phyloP scores from a whole-genome alignment of 2,113 vertebrate genomes.

The Pimephales promelas region DNA sequence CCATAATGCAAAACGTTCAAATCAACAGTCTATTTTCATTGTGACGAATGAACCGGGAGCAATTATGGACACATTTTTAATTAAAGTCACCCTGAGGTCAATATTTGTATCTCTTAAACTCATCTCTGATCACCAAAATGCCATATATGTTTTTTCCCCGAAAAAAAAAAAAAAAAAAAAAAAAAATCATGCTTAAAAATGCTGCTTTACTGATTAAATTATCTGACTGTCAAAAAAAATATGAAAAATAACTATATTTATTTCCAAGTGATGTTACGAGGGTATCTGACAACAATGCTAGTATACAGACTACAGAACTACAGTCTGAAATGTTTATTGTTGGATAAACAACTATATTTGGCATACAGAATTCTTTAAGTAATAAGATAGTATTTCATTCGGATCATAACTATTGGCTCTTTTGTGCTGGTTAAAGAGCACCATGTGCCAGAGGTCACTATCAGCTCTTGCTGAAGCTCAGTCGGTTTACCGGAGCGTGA shows the following conservation, averaged over 20 bases:
- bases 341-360: not conserved
- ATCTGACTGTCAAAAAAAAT: too few relatives aligned
- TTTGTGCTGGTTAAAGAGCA: not conserved
- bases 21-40: not conserved
- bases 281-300: not conserved
- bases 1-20: not conserved
- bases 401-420: not conserved
- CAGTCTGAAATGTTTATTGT: not conserved
- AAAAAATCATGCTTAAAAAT: too few relatives aligned
- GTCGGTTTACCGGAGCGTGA: not conserved
- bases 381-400: not conserved
- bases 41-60: not conserved
- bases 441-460: not conserved
- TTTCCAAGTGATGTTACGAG: not conserved
- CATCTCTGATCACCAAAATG: too few relatives aligned
- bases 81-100: too few relatives aligned
- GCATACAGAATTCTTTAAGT: not conserved
- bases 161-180: too few relatives aligned
- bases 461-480: not conserved
- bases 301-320: not conserved
- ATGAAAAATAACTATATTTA: not conserved
- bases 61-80: not conserved
- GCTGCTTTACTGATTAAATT: too few relatives aligned
- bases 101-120: too few relatives aligned
- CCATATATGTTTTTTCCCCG: not conserved